Base-by-base conservation (phyloP, 2,888 invertebrate species). In the Rotaria socialis region DNA sequence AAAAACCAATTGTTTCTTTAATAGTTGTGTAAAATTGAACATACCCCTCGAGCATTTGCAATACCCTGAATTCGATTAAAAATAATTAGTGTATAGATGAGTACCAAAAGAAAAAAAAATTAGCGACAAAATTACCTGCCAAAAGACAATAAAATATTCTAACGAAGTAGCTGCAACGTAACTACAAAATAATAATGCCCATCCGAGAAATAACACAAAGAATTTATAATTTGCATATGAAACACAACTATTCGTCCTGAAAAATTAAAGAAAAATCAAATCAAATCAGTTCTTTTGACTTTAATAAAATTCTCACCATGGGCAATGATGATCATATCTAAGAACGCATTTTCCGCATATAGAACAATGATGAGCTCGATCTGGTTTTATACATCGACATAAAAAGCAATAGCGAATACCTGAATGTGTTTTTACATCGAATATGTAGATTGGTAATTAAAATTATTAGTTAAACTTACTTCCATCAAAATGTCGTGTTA, bases 271-370 rank as follows among this genome's bases (percentile, higher is more conserved):
- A 10, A 19, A 35, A 35, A 67, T 2, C 1, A 35, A 16, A 2
- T 60, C 0, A 27, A 19, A 7, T 19, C 19, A 5, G 35, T 16
- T 16, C 16, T 41, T 55, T 35, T 67, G 6, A 16, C 0, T 35
- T 35, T 0, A 19, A 67, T 16, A 14, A 67, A 6, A 5, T 16
- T 89, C 2, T 19, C n/a, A 95, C 96, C 96, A 97, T 41, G 97
- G 97, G 92, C 98, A 99, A 92, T 99, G 98, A 92, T 99, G 98
- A 92, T 99, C 98, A 96, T 97, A 97, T 93, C 97, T 97, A 88
- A 96, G 93, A 27, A 97, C 95, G 92, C 97, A 98, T 84, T 90
- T 93, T 35, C 95, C 94, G 92, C 98, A 99, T 47, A 97, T 95
- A 89, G 96, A 96, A 92, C 99, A 99, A 92, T 99, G 99, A 92